These are phyloP conservation scores for Nematolebias whitei DNA, from an alignment of 2,113 vertebrate species.

Conservation along the genomic window DNA sequence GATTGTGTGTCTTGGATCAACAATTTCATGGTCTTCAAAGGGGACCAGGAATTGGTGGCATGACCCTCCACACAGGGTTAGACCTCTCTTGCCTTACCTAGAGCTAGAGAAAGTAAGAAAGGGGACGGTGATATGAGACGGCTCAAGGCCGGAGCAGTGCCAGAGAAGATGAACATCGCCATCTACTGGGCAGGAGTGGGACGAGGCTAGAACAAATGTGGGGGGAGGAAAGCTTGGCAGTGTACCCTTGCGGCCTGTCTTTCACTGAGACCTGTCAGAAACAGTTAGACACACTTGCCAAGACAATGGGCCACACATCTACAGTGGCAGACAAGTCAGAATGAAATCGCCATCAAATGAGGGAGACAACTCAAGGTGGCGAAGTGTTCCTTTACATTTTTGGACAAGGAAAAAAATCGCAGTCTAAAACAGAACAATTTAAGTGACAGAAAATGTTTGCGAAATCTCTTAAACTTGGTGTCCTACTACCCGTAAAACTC, in stretches of 20 bases:
- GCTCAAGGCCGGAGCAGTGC: slow-evolving; percentile 19
- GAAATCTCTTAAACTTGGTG: slow-evolving; percentile 57
- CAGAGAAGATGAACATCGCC: slow-evolving; percentile 83
- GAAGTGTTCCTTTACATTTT: slow-evolving; percentile 30
- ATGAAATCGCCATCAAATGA: slow-evolving; percentile 72
- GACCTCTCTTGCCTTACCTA: slow-evolving; percentile 60
- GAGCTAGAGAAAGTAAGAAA: slow-evolving; percentile 50
- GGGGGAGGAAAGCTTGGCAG: slow-evolving; percentile 34
- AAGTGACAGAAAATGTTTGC: slow-evolving; percentile 71
- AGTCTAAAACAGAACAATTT: slow-evolving; percentile 61
- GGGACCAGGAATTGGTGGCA: slow-evolving; percentile 77
- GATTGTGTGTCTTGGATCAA: slow-evolving; percentile 82
- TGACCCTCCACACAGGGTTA: slow-evolving; percentile 75
- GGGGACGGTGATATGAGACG: slow-evolving; percentile 18
- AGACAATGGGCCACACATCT: slow-evolving; percentile 74
- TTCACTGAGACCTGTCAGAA: slow-evolving; percentile 78
- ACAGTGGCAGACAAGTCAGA: slow-evolving; percentile 61
- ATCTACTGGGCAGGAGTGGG: slow-evolving; percentile 77
- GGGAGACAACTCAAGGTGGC: slow-evolving; percentile 47
- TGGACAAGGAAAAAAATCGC: slow-evolving; percentile 29
- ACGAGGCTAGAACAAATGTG: not conserved
- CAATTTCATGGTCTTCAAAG: slow-evolving; percentile 80
- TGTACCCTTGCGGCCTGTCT: slow-evolving; percentile 66
- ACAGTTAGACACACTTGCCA: slow-evolving; percentile 74
- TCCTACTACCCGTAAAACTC: slow-evolving; percentile 48